Evolutionary conservation across 30 jellyfish, hydroid and myxozoan genomes (phyloP).

Genomic region (Mastigias papua): DNA sequence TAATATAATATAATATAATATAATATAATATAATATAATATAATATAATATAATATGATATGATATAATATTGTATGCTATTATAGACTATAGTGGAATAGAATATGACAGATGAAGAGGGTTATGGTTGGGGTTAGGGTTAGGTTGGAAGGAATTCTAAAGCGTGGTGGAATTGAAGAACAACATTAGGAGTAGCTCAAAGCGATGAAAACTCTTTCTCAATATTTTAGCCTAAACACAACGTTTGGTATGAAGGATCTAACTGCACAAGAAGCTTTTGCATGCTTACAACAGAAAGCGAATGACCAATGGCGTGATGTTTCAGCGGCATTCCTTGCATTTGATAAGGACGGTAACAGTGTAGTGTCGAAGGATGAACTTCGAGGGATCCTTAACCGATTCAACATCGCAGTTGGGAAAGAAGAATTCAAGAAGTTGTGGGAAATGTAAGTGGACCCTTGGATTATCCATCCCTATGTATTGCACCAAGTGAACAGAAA

Average conservation of each 20-base stretch:
- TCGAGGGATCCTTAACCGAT: slow-evolving; percentile 40
- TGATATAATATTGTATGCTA: no score
- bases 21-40: no score
- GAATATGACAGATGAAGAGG: no score
- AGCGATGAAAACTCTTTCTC: no score
- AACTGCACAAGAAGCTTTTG: slow-evolving; percentile 75
- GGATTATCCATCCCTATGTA: not conserved
- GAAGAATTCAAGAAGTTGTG: slow-evolving; percentile 62
- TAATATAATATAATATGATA: no score
- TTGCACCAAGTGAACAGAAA: no score
- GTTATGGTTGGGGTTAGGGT: no score
- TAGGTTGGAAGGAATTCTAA: no score
- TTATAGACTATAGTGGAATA: no score
- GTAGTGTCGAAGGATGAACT: slow-evolving; percentile 67
- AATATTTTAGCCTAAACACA: slow-evolving; percentile 9
- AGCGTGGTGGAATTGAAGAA: no score
- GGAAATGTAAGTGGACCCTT: slow-evolving; percentile 51
- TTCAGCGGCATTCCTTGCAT: slow-evolving; percentile 73
- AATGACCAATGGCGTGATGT: slow-evolving; percentile 74
- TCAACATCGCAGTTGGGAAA: slow-evolving; percentile 51
- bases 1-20: no score
- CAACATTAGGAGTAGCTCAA: no score
- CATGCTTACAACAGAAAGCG: slow-evolving; percentile 58
- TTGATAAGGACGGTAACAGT: slow-evolving; percentile 74
- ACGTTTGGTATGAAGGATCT: slow-evolving; percentile 5